Evolutionary conservation across 2,888 invertebrate genomes (phyloP), one percentile per base, ranked within the genome.

Genomic region (Coremacera marginata): DNA sequence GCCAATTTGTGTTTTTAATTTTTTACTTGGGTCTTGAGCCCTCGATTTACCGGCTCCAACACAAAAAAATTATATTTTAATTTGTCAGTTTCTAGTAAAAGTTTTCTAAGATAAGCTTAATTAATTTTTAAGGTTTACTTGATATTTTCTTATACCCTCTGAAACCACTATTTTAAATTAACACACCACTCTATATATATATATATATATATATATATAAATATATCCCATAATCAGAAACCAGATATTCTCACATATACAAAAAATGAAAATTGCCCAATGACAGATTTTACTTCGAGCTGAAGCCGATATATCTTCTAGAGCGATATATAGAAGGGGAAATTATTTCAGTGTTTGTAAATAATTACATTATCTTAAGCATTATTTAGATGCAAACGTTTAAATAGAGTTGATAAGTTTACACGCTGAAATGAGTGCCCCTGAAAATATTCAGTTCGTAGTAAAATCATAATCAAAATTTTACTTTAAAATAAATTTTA

Each of bases 401-500:
- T 22, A n/a, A n/a, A n/a, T 19, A 68, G 25, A 51, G 51, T 27
- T 34, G 11, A 22, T 49, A 16, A 3, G 14, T 34, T 57, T 70
- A 70, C 55, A 37, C 31, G 70, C 34, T 49, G 67, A 37, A 27
- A 76, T 25, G 71, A 71, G 14, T 68, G n/a, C 19, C 51, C 37
- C 34, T 5, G 8, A 25, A 7, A 44, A 16, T 55, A 19, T 86
- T 86, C 83, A 82, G 84, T 84, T 87, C 82, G 81, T 82, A 82
- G 85, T 86, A 86, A 84, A 87, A 87, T 87, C 87, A 84, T 81
- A 84, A 84, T 85, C 84, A 86, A 87, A 86, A 87, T 86, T 88
- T 88, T 86, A 84, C 86, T 87, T 87, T 87, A 88, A 87, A 87
- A 87, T 88, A 88, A 87, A 85, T 87, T 86, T 87, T 87, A 86